Base-by-base conservation (phyloP, 2,797 vertebrate species). In the Urocyon cinereoargenteus region DNA sequence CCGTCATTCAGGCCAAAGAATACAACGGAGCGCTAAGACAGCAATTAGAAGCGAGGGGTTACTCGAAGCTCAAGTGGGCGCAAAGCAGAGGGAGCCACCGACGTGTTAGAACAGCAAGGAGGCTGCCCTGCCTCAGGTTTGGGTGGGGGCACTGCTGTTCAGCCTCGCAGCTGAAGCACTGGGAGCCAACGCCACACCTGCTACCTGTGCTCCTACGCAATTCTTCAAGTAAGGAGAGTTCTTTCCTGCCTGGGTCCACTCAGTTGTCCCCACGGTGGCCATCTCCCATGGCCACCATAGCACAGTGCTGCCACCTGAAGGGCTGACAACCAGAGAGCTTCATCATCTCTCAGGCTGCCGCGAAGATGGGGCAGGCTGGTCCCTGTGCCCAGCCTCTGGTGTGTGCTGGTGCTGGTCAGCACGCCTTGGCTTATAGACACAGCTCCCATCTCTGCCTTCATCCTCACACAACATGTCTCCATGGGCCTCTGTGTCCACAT, bases 351-450 rank as follows among this genome's bases (percentile, higher is more conserved):
- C 2, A 2, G 75, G 49, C 70, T 68, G 40, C 40, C 7, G 11
- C 7, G 2, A 6, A 31, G 36, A 7, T 13, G 57, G 15, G 6
- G 22, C 45, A 55, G 31, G 19, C 1, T 24, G 13, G 5, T 3
- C 19, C 8, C 55, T 72, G 12, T 10, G 53, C 15, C 26, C 1
- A 7, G 66, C n/a, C 36, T 19, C 51, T 0, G 1, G 4, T 12
- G 0, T 61, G 22, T 6, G 21, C 16, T 4, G 5, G 19, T 19
- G 8, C 6, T 2, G 18, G n/a, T 62, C 9, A 1, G 14, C 1
- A 0, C 19, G 14, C 15, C 40, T 19, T 40, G 45, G 19, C 61
- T 61, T 88, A 13, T 19, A 14, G 45, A 86, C 6, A 2, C 14
- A 6, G n/a, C 24, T 15, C 68, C 24, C 0, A 15, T 18, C 36